Conservation (phyloP, 2,888 invertebrate genomes). For the Eudemis profundana region DNA sequence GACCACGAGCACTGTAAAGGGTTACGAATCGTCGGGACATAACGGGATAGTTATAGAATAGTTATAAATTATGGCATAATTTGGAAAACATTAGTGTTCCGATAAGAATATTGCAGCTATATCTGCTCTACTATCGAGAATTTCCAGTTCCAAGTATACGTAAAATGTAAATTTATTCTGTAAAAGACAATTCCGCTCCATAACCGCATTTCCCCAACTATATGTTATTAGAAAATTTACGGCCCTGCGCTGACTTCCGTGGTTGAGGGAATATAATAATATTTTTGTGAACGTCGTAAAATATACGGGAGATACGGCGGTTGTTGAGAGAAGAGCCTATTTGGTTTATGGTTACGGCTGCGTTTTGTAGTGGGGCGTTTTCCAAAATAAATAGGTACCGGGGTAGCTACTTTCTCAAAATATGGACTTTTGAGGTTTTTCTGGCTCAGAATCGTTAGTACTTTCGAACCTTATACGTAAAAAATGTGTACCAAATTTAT, state of each 20-base stretch:
- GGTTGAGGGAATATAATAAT: conserved; percentile 33
- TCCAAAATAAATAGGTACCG: no score
- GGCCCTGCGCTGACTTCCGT: conserved; percentile 15
- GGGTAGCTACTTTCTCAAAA: no score
- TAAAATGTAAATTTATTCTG: conserved; percentile 5
- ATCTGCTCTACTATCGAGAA: not conserved
- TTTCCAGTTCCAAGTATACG: not conserved
- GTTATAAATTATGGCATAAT: no score
- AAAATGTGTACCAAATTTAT: no score
- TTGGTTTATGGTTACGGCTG: conserved; percentile 9
- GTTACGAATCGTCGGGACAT: no score
- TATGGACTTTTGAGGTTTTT: no score
- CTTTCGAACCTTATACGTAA: no score
- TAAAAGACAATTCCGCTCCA: conserved; percentile 7
- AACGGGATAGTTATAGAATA: no score
- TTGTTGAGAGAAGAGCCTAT: conserved; percentile 7
- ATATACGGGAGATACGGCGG: conserved; percentile 19
- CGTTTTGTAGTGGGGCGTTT: no score
- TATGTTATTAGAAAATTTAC: conserved; percentile 38
- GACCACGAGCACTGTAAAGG: no score
- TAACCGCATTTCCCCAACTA: conserved; percentile 34
- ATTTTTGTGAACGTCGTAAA: conserved; percentile 41
- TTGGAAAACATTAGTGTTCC: no score
- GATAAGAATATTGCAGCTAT: not conserved
- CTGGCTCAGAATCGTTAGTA: no score